Evolutionary conservation across 2,113 vertebrate species (phyloP).

Genomic region (Zapus hudsonius): DNA sequence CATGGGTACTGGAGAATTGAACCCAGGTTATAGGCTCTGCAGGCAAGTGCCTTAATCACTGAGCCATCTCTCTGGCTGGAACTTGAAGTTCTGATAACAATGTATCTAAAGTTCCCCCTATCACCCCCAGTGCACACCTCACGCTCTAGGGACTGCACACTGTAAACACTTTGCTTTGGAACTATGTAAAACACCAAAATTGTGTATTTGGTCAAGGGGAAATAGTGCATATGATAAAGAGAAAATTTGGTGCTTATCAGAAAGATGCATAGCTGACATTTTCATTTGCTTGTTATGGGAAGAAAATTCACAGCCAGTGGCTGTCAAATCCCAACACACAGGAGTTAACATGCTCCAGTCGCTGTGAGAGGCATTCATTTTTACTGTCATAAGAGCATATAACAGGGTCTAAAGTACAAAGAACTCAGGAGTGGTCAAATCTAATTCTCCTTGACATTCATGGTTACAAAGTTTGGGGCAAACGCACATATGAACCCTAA

Average conservation of each 20-base stretch:
- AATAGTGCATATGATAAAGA: conserved; percentile 41
- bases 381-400: conserved; percentile 46
- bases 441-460: conserved; percentile 39
- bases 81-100: too few relatives aligned
- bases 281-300: conserved; percentile 65
- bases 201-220: conserved; percentile 24
- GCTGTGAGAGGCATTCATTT: conserved; percentile 64
- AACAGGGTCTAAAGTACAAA: background rate
- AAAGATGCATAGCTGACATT: conserved; percentile 68
- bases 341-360: conserved; percentile 58
- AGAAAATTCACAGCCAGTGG: conserved; percentile 72
- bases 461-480: conserved; percentile 5
- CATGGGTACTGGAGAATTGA: too few relatives aligned
- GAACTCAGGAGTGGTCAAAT: conserved; percentile 28
- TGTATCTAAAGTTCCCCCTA: background rate
- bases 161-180: conserved; percentile 12
- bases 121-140: background rate
- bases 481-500: background rate
- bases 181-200: background rate
- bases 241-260: conserved; percentile 19
- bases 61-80: too few relatives aligned
- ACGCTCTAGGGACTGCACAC: background rate
- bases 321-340: conserved; percentile 58
- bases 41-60: too few relatives aligned
- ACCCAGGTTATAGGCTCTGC: too few relatives aligned